Base-by-base conservation (phyloP, 2,113 vertebrate species). In the Corydoras maculifer region DNA sequence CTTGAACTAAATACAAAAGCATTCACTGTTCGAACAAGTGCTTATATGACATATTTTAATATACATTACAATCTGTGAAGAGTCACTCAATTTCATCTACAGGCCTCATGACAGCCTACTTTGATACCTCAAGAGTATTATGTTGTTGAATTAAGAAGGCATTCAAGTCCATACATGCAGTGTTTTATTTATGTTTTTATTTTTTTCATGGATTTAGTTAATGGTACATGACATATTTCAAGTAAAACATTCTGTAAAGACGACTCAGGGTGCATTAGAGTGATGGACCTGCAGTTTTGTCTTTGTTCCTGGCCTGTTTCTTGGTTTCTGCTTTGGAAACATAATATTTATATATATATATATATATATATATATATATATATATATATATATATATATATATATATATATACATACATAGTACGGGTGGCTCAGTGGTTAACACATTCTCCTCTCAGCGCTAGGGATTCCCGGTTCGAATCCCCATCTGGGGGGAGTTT, bases 261-360 rank as follows among this genome's bases (percentile, higher is more conserved):
- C 65, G 30, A 65, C n/a, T 67, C 31, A 60, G 51, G 61, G 65
- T 67, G 64, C 70, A 7, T 72, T 62, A 64, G 43, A 53, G 51
- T 10, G 9, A 14, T 14, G 13, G 51, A 65, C 53, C 61, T 58
- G 61, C 29, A 62, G 72, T 14, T 51, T 51, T 53, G 12, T 53
- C 32, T 70, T 58, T 62, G 12, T 9, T n/a, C 67, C 31, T 53
- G 72, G 15, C 61, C 67, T 73, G 64, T 67, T 73, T 64, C 64
- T 73, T 62, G 64, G 25, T 35, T 58, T 73, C 31, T 68, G 64
- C 64, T 73, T 73, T 73, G 58, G 58, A 67, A 66, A 66, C 57
- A 73, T 12, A n/a, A n/a, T n/a, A n/a, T n/a, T n/a, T 73, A 60
- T 66, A 30, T n/a, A 53, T 66, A 30, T 60, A 66, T 48, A 60